Base-by-base conservation (phyloP, 1,140 invertebrate species). In the Drosophila ananassae region DNA sequence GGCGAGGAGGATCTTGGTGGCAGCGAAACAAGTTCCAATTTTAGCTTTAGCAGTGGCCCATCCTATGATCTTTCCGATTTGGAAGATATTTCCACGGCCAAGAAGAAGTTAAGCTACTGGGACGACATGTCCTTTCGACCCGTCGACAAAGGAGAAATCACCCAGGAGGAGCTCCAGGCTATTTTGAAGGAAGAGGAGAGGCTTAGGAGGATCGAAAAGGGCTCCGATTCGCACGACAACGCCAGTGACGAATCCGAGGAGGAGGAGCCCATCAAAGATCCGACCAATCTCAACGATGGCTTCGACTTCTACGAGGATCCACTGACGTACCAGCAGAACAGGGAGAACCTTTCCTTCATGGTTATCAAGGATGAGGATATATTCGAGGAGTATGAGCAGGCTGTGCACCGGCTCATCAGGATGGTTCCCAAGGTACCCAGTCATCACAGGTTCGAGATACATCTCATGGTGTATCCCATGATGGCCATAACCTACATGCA, bases 381-480 rank as follows among this genome's bases (percentile, higher is more conserved):
- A 1, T 41, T 69, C 2, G 22, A 21, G 13, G 60, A 64, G 0
- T 84, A 85, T 4, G 73, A 77, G 12, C 6, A 44, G 13, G 22
- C 59, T 0, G 59, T 80, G 5, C 17, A 57, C 4, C 24, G 50
- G 21, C 25, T 84, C 0, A 13, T 39, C 13, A 47, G 25, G 2
- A 22, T 80, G 0, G 13, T 62, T 0, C 1, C 32, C 0, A 8
- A 2, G 22, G 24, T 51, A 0, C 68, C 81, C 9, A 77, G 74
- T 57, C 60, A 62, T 4, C 37, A 63, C 10, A 75, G 57, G 22
- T 76, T 71, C 6, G 69, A 85, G n/a, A n/a, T 78, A 2, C 46
- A 59, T 7, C 28, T 10, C 0, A 7, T 85, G 9, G 10, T 82
- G 0, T 85, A 61, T 39, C 82, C 82, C 1, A 32, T 64, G 7